Evolutionary conservation across 2,113 vertebrate species (phyloP).

Genomic region (Nicator chloris): DNA sequence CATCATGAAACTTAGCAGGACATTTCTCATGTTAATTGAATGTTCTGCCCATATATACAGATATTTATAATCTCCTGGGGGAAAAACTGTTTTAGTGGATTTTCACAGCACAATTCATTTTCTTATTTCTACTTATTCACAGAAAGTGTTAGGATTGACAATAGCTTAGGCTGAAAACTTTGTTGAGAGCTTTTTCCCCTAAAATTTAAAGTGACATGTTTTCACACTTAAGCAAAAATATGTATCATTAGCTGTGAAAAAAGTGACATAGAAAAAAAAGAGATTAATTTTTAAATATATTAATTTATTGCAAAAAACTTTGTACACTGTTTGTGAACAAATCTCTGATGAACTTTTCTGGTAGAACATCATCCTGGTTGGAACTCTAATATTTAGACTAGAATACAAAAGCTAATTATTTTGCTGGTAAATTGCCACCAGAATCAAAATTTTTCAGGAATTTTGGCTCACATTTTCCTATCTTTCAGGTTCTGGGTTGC

Average conservation of each 20-base stretch:
- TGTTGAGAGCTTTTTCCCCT: not conserved
- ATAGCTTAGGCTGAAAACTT: not conserved
- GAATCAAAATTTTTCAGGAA: not conserved
- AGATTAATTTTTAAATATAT: not conserved
- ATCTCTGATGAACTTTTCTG: not conserved
- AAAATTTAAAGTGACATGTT: not conserved
- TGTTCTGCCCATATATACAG: not conserved
- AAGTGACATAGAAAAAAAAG: not conserved
- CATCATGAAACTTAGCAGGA: not conserved
- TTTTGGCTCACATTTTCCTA: not conserved
- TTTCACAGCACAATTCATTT: conserved; percentile 18
- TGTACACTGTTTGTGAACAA: not conserved
- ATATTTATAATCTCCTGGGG: conserved; percentile 11
- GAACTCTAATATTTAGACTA: not conserved
- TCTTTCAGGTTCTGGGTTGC: not conserved
- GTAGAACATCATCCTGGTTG: not conserved
- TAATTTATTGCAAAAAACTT: not conserved
- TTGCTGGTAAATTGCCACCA: not conserved
- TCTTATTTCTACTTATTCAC: not conserved
- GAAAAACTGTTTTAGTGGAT: not conserved
- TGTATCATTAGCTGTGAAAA: not conserved
- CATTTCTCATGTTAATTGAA: conserved; percentile 33
- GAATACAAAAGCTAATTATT: not conserved
- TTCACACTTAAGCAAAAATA: not conserved
- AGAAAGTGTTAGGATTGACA: not conserved